Percentiles rank a stretch among this genome's conserved stretches.
phyloP scores from a whole-genome alignment of 2,888 invertebrate genomes.

The Oligia strigilis region DNA sequence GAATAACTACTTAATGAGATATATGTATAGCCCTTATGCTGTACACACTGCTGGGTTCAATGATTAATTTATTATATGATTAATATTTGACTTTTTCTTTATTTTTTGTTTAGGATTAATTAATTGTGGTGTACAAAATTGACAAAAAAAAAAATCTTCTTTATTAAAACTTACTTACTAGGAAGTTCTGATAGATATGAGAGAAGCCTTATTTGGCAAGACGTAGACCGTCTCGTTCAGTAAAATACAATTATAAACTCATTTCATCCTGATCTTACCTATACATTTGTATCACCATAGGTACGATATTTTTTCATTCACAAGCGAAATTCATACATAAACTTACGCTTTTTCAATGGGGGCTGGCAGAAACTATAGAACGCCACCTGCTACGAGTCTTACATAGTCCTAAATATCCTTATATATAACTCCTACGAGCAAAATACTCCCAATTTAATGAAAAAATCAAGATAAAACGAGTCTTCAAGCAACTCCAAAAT shows the following conservation, averaged over 20 bases:
- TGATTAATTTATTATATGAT: background rate
- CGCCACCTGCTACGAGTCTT: background rate
- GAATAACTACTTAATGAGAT: constrained; percentile 81
- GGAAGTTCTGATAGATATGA: no score
- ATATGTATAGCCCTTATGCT: constrained; percentile 73
- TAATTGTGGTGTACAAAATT: background rate
- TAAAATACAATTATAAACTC: background rate
- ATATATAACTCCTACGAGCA: background rate
- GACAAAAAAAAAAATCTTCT: background rate
- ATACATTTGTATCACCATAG: background rate
- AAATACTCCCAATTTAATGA: background rate
- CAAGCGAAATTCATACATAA: background rate
- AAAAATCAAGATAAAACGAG: constrained; percentile 1
- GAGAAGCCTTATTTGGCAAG: background rate
- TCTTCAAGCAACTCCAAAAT: constrained; percentile 7
- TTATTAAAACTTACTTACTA: background rate
- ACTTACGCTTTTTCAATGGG: background rate
- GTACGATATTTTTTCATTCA: background rate
- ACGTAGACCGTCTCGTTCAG: background rate
- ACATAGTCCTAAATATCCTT: background rate
- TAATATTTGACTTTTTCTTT: background rate
- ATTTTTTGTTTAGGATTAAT: background rate
- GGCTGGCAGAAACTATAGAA: background rate
- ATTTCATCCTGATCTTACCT: background rate
- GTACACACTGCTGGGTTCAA: constrained; percentile 63